Conservation (phyloP, 1,140 invertebrate genomes). For the Drosophila auraria region DNA sequence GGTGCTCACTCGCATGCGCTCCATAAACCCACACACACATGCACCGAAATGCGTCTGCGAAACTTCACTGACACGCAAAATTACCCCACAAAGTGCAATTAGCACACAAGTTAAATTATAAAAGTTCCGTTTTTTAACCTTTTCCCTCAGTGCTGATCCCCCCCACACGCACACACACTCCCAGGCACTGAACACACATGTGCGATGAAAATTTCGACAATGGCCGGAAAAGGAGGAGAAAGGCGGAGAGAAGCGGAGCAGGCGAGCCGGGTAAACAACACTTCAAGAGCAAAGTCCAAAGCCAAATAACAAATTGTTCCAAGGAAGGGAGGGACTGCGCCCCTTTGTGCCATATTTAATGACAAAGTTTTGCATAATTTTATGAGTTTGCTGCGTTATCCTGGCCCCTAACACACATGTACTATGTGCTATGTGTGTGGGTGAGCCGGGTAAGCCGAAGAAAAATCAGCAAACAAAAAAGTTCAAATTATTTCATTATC, state of each 20-base stretch:
- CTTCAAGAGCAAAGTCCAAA: slow-evolving; percentile 75
- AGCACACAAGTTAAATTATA: slow-evolving; percentile 78
- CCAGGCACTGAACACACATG: slow-evolving; percentile 3
- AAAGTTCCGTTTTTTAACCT: slow-evolving; percentile 69
- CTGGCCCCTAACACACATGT: slow-evolving; percentile 11
- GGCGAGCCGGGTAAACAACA: slow-evolving; percentile 59
- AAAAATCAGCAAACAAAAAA: slow-evolving; percentile 69
- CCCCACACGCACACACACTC: background rate
- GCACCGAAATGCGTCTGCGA: slow-evolving; percentile 50
- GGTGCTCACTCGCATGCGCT: slow-evolving; percentile 28
- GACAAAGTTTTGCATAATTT: slow-evolving; percentile 82
- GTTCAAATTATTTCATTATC: slow-evolving; percentile 83
- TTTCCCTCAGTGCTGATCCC: slow-evolving; percentile 32
- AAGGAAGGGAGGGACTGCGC: slow-evolving; percentile 23
- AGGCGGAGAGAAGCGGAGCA: slow-evolving; percentile 2
- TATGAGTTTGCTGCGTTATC: slow-evolving; percentile 72
- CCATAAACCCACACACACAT: slow-evolving; percentile 22
- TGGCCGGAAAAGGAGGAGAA: slow-evolving; percentile 2
- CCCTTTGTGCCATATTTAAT: slow-evolving; percentile 70
- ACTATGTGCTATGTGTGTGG: background rate
- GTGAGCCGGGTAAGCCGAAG: slow-evolving; percentile 49
- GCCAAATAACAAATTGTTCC: slow-evolving; percentile 75
- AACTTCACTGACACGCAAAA: slow-evolving; percentile 77
- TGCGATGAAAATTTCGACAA: slow-evolving; percentile 24
- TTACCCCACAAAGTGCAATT: slow-evolving; percentile 77